Evolutionary conservation across 2,888 invertebrate species (phyloP).

Genomic region (Neoascia interrupta): DNA sequence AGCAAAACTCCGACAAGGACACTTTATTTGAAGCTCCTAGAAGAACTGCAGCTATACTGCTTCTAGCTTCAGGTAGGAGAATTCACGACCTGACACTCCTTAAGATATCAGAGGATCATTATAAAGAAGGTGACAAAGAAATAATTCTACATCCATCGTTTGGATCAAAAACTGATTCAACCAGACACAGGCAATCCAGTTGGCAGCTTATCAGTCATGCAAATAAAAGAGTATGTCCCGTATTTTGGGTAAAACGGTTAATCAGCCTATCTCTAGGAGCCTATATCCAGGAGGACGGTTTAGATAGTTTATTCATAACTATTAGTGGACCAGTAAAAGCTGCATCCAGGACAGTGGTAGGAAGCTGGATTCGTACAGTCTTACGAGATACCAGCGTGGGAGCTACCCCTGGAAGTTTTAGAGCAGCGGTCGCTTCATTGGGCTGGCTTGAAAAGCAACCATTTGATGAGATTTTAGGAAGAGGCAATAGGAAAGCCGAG

Average conservation of each 20-base stretch:
- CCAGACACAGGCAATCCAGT: slow-evolving; percentile 11
- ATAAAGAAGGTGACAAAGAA: background rate
- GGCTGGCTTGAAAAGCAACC: background rate
- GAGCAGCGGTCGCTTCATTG: slow-evolving; percentile 26
- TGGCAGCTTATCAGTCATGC: slow-evolving; percentile 2
- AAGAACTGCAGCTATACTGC: slow-evolving; percentile 20
- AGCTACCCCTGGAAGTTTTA: background rate
- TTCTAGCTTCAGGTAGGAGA: too few species aligned
- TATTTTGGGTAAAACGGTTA: background rate
- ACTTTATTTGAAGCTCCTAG: slow-evolving; percentile 27
- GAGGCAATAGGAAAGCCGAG: too few species aligned
- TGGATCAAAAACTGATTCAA: slow-evolving; percentile 20
- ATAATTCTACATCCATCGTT: slow-evolving; percentile 24
- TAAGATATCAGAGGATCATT: background rate
- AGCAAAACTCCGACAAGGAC: background rate
- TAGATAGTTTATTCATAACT: slow-evolving; percentile 10
- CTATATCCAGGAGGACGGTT: background rate
- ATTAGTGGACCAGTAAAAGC: background rate
- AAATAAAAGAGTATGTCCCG: slow-evolving; percentile 8
- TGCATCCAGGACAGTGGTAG: slow-evolving; percentile 6
- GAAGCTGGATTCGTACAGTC: background rate
- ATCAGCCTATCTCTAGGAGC: background rate
- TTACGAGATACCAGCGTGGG: background rate
- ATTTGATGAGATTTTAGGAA: too few species aligned
- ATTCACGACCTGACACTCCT: slow-evolving; percentile 32